Conservation (phyloP, 2,888 invertebrate species). For the Hololepta plana region DNA sequence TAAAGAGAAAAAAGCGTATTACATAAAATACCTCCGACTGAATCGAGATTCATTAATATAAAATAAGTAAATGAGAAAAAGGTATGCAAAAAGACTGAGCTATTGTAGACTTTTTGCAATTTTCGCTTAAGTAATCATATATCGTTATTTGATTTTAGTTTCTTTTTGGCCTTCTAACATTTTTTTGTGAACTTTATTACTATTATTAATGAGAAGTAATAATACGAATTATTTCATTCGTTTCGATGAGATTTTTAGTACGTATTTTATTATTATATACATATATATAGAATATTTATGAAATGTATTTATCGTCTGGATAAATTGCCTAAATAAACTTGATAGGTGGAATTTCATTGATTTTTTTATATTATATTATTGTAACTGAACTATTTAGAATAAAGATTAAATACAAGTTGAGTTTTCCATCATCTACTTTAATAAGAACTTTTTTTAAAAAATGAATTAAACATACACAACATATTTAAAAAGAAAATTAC, state of each 20-base stretch:
- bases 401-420: no score
- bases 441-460: constrained; percentile 7
- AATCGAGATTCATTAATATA: no score
- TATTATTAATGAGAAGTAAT: no score
- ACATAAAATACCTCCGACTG: no score
- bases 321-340: constrained; percentile 13
- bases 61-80: no score
- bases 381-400: no score
- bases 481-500: constrained; percentile 5
- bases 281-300: no score
- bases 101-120: constrained; percentile 12
- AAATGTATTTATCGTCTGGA: constrained; percentile 15
- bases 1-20: no score
- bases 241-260: constrained; percentile 13
- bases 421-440: no score
- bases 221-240: constrained; percentile 9
- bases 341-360: no score
- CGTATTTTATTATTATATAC: constrained; percentile 16
- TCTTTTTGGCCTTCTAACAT: constrained; percentile 6
- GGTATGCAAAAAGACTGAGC: constrained; percentile 15
- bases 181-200: no score
- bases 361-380: no score
- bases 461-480: constrained; percentile 5
- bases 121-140: constrained; percentile 3
- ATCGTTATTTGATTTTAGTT: constrained; percentile 4